Evolutionary conservation across 2,888 invertebrate genomes (phyloP), one percentile per base, ranked within the genome.

Genomic region (Agriotes lineatus): DNA sequence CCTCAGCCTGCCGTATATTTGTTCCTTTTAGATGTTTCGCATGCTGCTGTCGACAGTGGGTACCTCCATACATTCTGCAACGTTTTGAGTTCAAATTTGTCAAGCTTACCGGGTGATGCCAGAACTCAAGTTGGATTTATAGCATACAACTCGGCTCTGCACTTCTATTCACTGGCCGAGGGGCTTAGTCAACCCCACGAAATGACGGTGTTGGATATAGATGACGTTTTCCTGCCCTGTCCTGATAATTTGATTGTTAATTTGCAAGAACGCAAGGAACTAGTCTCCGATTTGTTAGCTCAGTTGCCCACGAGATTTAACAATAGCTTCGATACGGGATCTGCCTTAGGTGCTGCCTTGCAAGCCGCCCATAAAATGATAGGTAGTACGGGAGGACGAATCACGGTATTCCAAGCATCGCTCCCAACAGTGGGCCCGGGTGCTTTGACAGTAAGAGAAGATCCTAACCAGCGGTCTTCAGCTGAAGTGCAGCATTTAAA

Each of bases 1-100:
- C 99, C 99, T 12, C 99, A 98, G 82, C 97, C 99, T 0, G 97
- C 99, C 3, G 93, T 97, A 56, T 99, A 99, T 85, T 86, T 99
- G 75, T 99, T 96, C 85, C 86, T 99, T 25, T 87, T 99, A 78
- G 99, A 99, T 81, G 95, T 99, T 30, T 96, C 97, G 56, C 90
- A 94, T 75, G 87, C 93, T 70, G 99, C 97, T 0, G 88, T 96
- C 20, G 96, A 97, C 79, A 93, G 94, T 50, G 97, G 97, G 54
- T 99, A 99, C 81, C 86, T 97, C 75, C 88, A 91, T 83, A 87
- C 93, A 48, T 92, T 95, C 20, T 96, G 97, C 80, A 90, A 93
- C 70, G 91, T 91, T 0, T 85, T 99, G 30, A 85, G 91, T 64
- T 90, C 92, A 20, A 92, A 94, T 80, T 84, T 99, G 72, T 93